phyloP scores from a whole-genome alignment of 2,888 invertebrate species.

The Anorthoa munda region DNA sequence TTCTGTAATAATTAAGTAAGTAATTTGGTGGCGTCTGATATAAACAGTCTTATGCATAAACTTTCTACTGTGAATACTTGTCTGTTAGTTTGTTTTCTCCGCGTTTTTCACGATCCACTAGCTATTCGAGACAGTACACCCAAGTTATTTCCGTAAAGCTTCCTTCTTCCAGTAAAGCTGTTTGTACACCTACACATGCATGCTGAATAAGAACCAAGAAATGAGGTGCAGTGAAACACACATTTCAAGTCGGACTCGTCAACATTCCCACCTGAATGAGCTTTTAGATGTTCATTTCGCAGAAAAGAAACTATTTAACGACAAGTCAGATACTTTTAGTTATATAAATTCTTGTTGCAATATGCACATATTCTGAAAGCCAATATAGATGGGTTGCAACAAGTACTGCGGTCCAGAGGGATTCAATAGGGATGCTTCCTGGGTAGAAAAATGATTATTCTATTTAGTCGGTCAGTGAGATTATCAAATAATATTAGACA shows the following conservation, averaged over 20 bases:
- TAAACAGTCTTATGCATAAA: not conserved
- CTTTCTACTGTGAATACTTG: not conserved
- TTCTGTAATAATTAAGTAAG: conserved; percentile 8
- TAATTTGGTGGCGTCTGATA: not conserved
- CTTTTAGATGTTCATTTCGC: not conserved
- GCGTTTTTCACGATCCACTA: not conserved
- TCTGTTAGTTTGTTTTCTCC: not conserved
- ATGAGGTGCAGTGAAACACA: not conserved
- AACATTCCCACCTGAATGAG: not conserved
- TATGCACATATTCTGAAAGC: conserved; percentile 13
- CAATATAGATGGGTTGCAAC: not conserved
- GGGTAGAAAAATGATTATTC: too few species aligned
- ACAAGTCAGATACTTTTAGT: not conserved
- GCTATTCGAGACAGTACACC: conserved; percentile 15
- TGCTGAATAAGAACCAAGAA: conserved; percentile 23
- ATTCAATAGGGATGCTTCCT: not conserved
- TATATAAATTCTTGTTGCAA: not conserved
- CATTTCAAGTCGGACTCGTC: not conserved
- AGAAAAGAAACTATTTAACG: not conserved
- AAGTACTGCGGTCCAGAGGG: not conserved
- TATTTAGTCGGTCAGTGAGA: too few species aligned
- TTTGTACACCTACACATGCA: conserved; percentile 1
- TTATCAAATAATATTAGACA: too few species aligned
- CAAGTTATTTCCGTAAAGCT: conserved; percentile 14
- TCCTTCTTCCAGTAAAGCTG: not conserved